Percentiles rank a stretch among this genome's conserved stretches.
phyloP scores from a whole-genome alignment of 1,140 invertebrate species.

The Bemisia tabaci region DNA sequence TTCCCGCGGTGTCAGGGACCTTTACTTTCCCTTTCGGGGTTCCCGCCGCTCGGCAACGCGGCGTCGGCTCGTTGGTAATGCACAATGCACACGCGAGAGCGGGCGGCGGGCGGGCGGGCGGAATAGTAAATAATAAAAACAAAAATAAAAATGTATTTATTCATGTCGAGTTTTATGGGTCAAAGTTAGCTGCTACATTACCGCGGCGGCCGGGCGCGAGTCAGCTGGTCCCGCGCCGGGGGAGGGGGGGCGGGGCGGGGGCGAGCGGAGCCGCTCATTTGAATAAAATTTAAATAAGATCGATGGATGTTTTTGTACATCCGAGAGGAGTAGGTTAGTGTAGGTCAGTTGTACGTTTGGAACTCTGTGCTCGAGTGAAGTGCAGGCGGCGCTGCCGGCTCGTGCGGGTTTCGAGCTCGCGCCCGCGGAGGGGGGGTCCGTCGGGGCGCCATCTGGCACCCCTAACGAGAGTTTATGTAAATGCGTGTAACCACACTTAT shows the following conservation, averaged over 20 bases:
- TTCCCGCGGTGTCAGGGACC: no score
- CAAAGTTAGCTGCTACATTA: not conserved
- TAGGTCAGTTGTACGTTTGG: not conserved
- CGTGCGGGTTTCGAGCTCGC: no score
- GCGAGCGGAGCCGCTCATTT: not conserved
- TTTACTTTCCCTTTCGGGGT: no score
- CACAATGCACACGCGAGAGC: not conserved
- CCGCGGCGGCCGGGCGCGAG: no score
- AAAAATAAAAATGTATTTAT: slow-evolving; percentile 1
- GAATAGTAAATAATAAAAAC: not conserved
- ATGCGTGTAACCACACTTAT: not conserved
- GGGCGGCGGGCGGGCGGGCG: no score
- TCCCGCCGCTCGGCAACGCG: no score
- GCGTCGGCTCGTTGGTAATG: not conserved
- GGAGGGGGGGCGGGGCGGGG: no score
- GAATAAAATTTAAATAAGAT: slow-evolving; percentile 1
- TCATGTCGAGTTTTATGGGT: not conserved
- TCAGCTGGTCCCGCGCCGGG: not conserved
- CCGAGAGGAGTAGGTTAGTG: not conserved
- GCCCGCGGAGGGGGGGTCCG: no score
- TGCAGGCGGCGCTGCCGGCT: no score
- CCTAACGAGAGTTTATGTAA: not conserved
- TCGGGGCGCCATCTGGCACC: no score
- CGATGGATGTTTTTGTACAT: not conserved
- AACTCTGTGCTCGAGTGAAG: not conserved